Conservation (phyloP, 2,113 vertebrate genomes). For the Dasyurus viverrinus region DNA sequence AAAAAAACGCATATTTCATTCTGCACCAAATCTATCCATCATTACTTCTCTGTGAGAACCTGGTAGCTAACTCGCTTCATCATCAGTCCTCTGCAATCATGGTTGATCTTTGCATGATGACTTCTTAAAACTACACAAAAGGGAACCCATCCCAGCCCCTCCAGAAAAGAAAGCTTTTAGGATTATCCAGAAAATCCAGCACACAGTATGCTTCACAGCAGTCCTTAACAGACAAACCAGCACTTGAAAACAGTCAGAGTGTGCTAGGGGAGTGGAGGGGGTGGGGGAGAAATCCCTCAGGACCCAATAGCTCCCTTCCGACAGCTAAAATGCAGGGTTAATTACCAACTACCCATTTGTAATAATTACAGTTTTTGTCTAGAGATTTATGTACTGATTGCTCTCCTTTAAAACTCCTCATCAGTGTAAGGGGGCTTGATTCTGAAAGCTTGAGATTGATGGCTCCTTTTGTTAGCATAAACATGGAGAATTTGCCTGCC, state of each 20-base stretch:
- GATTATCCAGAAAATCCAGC: neutral
- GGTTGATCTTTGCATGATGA: neutral
- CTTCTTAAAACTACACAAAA: neutral
- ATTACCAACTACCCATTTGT: conserved; percentile 69
- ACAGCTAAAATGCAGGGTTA: conserved; percentile 56
- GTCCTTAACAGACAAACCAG: conserved; percentile 14
- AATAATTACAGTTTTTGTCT: conserved; percentile 72
- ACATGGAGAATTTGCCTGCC: neutral
- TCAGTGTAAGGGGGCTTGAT: conserved; percentile 44
- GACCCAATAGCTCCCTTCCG: neutral
- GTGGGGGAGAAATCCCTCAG: neutral
- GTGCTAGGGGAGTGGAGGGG: neutral
- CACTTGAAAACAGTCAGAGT: conserved; percentile 11
- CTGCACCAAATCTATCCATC: neutral
- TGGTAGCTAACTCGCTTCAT: neutral
- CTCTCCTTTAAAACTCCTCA: conserved; percentile 47
- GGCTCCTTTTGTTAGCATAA: conserved; percentile 60
- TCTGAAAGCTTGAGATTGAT: neutral
- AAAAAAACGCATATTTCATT: neutral
- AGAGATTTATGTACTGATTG: conserved; percentile 62
- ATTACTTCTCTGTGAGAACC: neutral
- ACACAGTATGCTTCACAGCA: neutral
- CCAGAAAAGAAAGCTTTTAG: neutral
- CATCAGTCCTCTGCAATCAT: neutral
- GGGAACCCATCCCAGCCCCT: neutral